Evolutionary conservation across 2,888 invertebrate species (phyloP), one percentile per base, ranked within the genome.

Genomic region (Drosophila longiperda): DNA sequence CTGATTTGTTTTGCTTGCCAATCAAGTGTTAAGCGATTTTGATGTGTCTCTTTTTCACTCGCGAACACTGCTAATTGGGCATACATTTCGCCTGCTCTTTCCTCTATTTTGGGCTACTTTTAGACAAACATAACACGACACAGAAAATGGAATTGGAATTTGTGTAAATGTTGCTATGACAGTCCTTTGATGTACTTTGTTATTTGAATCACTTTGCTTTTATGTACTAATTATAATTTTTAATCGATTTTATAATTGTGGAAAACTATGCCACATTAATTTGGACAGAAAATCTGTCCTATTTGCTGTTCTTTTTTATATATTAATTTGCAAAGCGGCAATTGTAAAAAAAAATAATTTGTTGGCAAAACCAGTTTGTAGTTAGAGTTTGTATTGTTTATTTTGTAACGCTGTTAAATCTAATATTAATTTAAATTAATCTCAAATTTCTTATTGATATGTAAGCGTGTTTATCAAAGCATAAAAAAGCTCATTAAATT

Each of bases 1-100:
- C 64, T 76, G 66, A 78, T 68, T 78, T 80, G 68, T 80, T 76
- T 80, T 42, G 38, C 63, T 65, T 57, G 74, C 53, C 78, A 75
- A 78, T 75, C 78, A 66, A 72, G 50, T 78, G 73, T 78, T 75
- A 52, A 78, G 38, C 49, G 53, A 34, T 42, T 64, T 59, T 60
- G 26, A 63, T 63, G 63, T 54, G 53, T 45, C 42, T 49, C 50
- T 69, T 57, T 68, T 69, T 49, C 20, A 32, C 45, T 45, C 15
- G 45, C 58, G 20, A 42, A 58, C 54, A 48, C 57, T 42, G 55
- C 40, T 73, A 73, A 73, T 73, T 74, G 58, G 58, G 38, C 67
- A 67, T 65, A 65, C 49, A 33, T 64, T 20, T 62, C n/a, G 23
- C 23, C 48, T 11, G 17, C 26, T 40, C 15, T 40, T 29, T 40